Evolutionary conservation across 2,113 vertebrate species (phyloP).

Genomic region (Chaetura pelagica): DNA sequence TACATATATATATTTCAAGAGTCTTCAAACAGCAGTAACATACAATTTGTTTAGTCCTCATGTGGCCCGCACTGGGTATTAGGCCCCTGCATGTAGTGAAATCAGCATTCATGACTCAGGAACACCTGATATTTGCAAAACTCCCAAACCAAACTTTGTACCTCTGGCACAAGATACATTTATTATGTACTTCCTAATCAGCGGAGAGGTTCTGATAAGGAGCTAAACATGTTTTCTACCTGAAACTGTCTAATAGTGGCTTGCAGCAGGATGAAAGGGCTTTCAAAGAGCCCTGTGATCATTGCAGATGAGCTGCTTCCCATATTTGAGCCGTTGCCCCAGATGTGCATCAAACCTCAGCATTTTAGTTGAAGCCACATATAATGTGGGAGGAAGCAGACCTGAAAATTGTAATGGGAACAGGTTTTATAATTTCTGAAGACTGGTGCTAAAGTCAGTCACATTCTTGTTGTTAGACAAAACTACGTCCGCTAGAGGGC

Average conservation of each 20-base stretch:
- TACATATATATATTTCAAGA: background rate
- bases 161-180: background rate
- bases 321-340: background rate
- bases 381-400: background rate
- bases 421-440: background rate
- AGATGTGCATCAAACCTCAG: fast-evolving
- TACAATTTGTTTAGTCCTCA: background rate
- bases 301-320: background rate
- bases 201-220: background rate
- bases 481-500: background rate
- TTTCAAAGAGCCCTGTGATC: background rate
- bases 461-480: background rate
- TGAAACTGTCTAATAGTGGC: background rate
- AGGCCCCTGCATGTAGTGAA: background rate
- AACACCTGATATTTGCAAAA: background rate
- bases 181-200: background rate
- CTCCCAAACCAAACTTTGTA: background rate
- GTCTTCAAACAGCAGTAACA: background rate
- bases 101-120: background rate
- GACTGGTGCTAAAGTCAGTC: no score
- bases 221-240: background rate
- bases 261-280: background rate
- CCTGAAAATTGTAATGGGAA: background rate
- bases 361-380: background rate
- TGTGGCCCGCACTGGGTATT: background rate